phyloP scores from a whole-genome alignment of 2,797 vertebrate species.

The Pipistrellus pipistrellus region DNA sequence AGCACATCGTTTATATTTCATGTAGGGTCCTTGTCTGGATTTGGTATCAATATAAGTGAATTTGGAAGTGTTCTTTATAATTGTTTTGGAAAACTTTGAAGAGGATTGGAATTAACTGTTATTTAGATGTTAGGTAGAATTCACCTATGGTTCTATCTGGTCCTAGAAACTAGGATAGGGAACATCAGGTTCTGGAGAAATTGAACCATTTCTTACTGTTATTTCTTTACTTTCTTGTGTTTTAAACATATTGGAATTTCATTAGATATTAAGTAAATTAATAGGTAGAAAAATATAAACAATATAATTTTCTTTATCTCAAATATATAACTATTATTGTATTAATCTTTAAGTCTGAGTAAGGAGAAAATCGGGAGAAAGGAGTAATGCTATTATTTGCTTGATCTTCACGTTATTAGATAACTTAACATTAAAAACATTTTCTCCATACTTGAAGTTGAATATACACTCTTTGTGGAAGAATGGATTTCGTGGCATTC shows the following conservation, averaged over 20 bases:
- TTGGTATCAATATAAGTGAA: neutral
- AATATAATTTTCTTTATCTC: slow-evolving; percentile 5
- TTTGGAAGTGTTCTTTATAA: neutral
- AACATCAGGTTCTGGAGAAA: slow-evolving; percentile 23
- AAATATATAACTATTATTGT: neutral
- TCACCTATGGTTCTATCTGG: neutral
- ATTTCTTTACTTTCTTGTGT: neutral
- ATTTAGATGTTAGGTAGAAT: neutral
- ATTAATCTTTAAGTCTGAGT: slow-evolving; percentile 41
- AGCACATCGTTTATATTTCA: neutral
- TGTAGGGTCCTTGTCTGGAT: neutral
- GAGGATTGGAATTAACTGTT: neutral
- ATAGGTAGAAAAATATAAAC: slow-evolving; percentile 33
- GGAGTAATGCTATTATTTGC: slow-evolving; percentile 24
- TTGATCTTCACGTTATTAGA: slow-evolving; percentile 57
- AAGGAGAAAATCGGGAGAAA: slow-evolving; percentile 39
- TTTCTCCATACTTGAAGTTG: slow-evolving; percentile 35
- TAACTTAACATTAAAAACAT: slow-evolving; percentile 21
- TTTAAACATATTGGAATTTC: neutral
- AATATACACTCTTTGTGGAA: slow-evolving; percentile 24
- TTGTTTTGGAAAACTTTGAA: neutral
- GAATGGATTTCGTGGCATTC: slow-evolving; percentile 63
- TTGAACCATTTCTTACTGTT: neutral
- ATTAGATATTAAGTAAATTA: neutral
- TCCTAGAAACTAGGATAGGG: neutral